These are phyloP conservation scores for Hippopotamyrus pictus DNA, from an alignment of 2,797 vertebrate genomes.

Conservation along the genomic window DNA sequence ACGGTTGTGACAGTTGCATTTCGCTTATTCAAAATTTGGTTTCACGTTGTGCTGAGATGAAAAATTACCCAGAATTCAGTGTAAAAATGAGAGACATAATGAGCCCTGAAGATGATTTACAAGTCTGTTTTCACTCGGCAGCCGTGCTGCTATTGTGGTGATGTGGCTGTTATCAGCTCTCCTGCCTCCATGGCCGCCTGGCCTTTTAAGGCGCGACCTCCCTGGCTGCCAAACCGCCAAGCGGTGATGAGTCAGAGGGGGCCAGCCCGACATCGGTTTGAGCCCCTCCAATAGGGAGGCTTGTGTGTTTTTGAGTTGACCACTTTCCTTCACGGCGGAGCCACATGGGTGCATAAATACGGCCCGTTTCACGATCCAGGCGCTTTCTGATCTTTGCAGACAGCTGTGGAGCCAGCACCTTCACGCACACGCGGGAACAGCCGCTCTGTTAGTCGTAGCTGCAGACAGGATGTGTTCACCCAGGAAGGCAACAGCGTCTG, in stretches of 20 bases:
- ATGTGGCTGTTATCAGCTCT: neutral
- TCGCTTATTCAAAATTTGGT: neutral
- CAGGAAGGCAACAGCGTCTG: conserved; percentile 35
- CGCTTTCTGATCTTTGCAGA: neutral
- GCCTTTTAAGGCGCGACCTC: conserved; percentile 42
- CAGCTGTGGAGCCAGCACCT: neutral
- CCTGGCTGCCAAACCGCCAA: neutral
- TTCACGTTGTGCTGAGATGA: neutral
- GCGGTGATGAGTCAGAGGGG: conserved; percentile 36
- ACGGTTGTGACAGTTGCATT: neutral
- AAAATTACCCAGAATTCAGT: neutral
- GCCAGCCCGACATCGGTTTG: conserved; percentile 5
- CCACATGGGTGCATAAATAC: conserved; percentile 33
- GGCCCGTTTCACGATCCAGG: neutral
- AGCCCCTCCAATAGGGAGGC: conserved; percentile 35
- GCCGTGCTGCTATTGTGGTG: neutral
- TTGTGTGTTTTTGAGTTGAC: conserved; percentile 41
- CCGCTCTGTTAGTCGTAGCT: neutral
- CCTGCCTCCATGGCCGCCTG: neutral
- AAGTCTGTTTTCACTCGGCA: neutral
- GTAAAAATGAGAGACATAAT: neutral
- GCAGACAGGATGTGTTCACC: conserved; percentile 39
- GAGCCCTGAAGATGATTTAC: neutral
- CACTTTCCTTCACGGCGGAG: neutral
- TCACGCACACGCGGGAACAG: neutral